Evolutionary conservation across 2,797 vertebrate genomes (phyloP), one percentile per base, ranked within the genome.

Genomic region (Gadopsis marmoratus): DNA sequence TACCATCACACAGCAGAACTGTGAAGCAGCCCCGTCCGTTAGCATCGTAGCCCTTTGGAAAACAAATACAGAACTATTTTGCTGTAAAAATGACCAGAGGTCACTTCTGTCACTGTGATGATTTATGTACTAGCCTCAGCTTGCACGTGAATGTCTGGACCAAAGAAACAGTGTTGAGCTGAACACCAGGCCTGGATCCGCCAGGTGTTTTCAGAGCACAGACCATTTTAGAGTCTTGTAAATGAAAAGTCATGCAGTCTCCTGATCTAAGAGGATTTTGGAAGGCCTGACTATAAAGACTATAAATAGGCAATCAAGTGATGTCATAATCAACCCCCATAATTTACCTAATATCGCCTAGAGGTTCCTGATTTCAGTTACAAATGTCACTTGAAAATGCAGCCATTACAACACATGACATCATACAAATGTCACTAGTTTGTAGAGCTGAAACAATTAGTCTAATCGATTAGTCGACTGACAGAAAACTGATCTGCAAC

Each of bases 41-140:
- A 63, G 56, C 51, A 29, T 47, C 45, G 55, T 4, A 37, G 70
- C 54, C 39, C 58, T 66, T 37, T 55, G 45, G 45, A 63, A 83
- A 80, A 78, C 64, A 81, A 76, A 75, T 29, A 68, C 37, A 73
- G 21, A 60, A 59, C 54, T 66, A 26, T 78, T 84, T 81, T 72
- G 63, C 53, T 14, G 43, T 76, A 59, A 71, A 69, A 63, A 23
- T 55, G 29, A 67, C 66, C 51, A 75, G 7, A 67, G 58, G 58
- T 75, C 37, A 47, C 79, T 50, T 71, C 50, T 75, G 51, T 47
- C 59, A 60, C 66, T 54, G 58, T 17, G 29, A 14, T 70, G 72
- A 56, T 73, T 82, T 75, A 60, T 74, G 66, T 75, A 11, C 33
- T n/a, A 37, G 10, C 65, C 33, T 54, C 12, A 12, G 29, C 33